Conservation (phyloP, 2,797 vertebrate species). For the Xenops minutus region DNA sequence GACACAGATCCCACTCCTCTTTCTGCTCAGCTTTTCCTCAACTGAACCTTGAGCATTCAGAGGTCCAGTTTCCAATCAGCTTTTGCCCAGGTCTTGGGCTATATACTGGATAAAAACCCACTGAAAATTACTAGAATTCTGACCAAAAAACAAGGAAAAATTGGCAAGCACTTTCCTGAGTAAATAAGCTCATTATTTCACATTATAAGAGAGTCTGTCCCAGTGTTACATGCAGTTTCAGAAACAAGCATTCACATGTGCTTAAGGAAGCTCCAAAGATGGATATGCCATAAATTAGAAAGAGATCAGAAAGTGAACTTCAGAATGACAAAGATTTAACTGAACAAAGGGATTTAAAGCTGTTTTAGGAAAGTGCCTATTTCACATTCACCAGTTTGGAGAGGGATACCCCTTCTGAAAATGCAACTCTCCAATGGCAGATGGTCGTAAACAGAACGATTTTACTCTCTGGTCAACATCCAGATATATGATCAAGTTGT, state of each 20-base stretch:
- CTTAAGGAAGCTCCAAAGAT: not conserved
- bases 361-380: not conserved
- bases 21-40: not conserved
- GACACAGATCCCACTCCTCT: not conserved
- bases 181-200: not conserved
- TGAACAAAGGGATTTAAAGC: not conserved
- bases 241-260: not conserved
- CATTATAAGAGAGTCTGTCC: not conserved
- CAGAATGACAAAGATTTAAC: not conserved
- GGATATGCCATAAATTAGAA: not conserved
- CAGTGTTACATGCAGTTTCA: not conserved
- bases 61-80: not conserved
- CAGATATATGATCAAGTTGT: not conserved
- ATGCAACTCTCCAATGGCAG: not conserved
- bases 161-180: not conserved
- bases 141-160: not conserved
- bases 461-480: not conserved
- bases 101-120: not conserved
- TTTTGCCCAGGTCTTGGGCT: not conserved
- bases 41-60: not conserved
- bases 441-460: not conserved
- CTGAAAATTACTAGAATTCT: not conserved
- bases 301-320: not conserved
- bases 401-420: not conserved
- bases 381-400: not conserved